Conservation (phyloP, 2,888 invertebrate species). For the Harpalus rubripes region DNA sequence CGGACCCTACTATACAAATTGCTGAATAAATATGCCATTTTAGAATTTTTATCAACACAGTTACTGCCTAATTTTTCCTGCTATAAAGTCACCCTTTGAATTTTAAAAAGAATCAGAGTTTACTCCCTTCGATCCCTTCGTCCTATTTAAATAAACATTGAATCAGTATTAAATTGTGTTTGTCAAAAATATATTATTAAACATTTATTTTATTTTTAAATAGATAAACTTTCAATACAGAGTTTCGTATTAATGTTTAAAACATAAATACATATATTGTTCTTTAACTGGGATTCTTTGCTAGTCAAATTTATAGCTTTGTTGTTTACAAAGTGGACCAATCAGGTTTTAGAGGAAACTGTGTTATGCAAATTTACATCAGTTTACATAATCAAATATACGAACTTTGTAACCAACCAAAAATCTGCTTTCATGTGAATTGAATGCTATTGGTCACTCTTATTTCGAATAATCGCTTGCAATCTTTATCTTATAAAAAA, state of each 20-base stretch:
- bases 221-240: not conserved
- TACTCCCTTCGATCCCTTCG: not conserved
- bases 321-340: not conserved
- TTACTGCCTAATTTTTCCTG: conserved; percentile 14
- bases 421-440: not conserved
- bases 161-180: not conserved
- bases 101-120: conserved; percentile 17
- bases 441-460: not conserved
- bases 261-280: not conserved
- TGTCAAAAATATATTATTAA: not conserved
- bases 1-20: conserved; percentile 1
- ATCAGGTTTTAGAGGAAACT: not conserved
- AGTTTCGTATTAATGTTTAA: too few species aligned
- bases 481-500: too few species aligned
- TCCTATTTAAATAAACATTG: not conserved
- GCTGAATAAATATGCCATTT: conserved; percentile 28
- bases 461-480: too few species aligned
- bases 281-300: not conserved
- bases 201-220: not conserved
- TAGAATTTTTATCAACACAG: conserved; percentile 20
- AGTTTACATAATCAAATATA: not conserved
- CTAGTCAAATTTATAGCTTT: not conserved
- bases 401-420: not conserved
- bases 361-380: not conserved
- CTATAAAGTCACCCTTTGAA: conserved; percentile 24